These are phyloP conservation scores for Atta texana DNA, from an alignment of 1,140 invertebrate genomes.

Conservation along the genomic window DNA sequence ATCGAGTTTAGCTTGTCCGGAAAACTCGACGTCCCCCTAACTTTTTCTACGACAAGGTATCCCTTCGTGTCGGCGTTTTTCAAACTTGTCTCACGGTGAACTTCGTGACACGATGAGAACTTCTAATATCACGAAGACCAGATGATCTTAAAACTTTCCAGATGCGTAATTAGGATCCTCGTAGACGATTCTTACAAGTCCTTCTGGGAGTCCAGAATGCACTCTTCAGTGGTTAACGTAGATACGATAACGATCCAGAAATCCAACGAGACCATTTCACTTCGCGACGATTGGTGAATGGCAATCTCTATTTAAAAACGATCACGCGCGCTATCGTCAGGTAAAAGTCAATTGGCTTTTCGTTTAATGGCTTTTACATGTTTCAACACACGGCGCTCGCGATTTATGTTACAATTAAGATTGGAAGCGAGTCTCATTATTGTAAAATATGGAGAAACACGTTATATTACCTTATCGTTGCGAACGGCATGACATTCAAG, in stretches of 20 bases:
- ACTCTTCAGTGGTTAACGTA: slow-evolving; percentile 28
- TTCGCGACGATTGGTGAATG: not conserved
- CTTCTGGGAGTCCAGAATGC: slow-evolving; percentile 54
- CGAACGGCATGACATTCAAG: slow-evolving; percentile 72
- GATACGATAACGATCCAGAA: slow-evolving; percentile 33
- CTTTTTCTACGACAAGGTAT: slow-evolving; percentile 61
- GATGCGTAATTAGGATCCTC: slow-evolving; percentile 71
- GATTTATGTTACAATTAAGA: slow-evolving; percentile 25
- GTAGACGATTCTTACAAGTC: slow-evolving; percentile 58
- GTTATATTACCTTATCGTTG: slow-evolving; percentile 57
- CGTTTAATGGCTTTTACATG: slow-evolving; percentile 1
- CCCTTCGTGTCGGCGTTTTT: slow-evolving; percentile 58
- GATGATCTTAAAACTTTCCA: slow-evolving; percentile 68
- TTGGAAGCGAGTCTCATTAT: slow-evolving; percentile 21
- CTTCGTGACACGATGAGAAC: slow-evolving; percentile 70
- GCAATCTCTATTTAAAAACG: not conserved
- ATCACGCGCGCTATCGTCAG: not conserved
- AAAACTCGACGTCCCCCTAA: slow-evolving; percentile 60
- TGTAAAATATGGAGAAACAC: slow-evolving; percentile 49
- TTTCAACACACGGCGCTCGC: not conserved
- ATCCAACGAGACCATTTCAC: slow-evolving; percentile 1
- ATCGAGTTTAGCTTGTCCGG: slow-evolving; percentile 62
- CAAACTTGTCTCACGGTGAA: slow-evolving; percentile 68
- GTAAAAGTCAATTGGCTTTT: not conserved
- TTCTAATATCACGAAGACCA: slow-evolving; percentile 70